These are phyloP conservation scores for Emydocephalus ijimae DNA, from an alignment of 2,113 vertebrate species.

Conservation along the genomic window DNA sequence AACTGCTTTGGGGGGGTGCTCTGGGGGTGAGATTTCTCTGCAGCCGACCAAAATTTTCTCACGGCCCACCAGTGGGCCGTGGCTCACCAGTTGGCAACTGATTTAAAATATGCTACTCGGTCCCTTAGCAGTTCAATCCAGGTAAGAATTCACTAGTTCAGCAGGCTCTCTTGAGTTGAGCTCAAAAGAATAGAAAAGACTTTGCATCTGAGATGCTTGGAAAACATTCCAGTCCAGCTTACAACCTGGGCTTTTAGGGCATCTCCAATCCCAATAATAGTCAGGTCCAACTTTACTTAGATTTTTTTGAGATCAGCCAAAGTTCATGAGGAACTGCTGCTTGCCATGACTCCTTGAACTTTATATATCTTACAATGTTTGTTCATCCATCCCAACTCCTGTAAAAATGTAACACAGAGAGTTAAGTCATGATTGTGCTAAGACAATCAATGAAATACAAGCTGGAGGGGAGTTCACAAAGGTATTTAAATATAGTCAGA, in stretches of 20 bases:
- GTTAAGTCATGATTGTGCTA: background rate
- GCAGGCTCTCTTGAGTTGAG: background rate
- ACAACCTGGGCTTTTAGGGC: background rate
- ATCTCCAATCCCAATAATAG: background rate
- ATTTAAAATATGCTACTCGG: background rate
- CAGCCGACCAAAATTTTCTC: no score
- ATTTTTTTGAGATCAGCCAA: background rate
- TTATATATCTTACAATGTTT: background rate
- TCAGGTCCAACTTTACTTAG: background rate
- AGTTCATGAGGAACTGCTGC: background rate
- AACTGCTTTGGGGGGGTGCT: no score
- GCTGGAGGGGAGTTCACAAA: background rate
- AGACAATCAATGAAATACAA: background rate
- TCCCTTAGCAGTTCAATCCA: background rate
- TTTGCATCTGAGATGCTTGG: background rate
- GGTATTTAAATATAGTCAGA: background rate
- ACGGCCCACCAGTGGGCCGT: no score
- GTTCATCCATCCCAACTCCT: background rate
- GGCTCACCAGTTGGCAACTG: no score
- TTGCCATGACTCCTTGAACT: background rate
- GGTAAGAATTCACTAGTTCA: background rate
- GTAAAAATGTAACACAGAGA: background rate
- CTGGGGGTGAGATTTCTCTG: no score
- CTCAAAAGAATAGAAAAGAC: background rate
- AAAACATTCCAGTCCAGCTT: background rate